Evolutionary conservation across 2,888 invertebrate species (phyloP).

Genomic region (Dinocampus coccinellae): DNA sequence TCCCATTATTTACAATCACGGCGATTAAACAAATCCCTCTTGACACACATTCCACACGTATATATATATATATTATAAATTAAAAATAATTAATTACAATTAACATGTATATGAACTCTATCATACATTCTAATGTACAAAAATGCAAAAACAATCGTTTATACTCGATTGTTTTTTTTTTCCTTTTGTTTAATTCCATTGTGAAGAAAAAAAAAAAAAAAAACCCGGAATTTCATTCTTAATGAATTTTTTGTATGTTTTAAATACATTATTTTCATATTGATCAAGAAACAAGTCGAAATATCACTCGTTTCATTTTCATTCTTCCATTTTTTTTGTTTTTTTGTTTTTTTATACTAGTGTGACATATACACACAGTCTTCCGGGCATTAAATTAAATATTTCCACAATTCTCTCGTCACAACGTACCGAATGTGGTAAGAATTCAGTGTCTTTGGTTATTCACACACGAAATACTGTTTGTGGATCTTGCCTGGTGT

Average conservation of each 20-base stretch:
- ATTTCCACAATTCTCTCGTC: conserved; percentile 22
- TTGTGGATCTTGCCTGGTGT: conserved; percentile 48
- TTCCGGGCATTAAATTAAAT: conserved; percentile 16
- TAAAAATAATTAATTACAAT: conserved; percentile 44
- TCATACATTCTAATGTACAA: conserved; percentile 51
- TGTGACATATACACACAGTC: conserved; percentile 12
- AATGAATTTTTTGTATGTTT: neutral
- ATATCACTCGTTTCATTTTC: conserved; percentile 1
- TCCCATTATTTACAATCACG: conserved; percentile 44
- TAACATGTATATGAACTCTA: conserved; percentile 40
- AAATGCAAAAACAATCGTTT: conserved; percentile 34
- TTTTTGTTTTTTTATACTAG: neutral
- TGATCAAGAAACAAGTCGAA: neutral
- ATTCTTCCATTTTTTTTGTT: neutral
- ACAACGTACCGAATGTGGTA: conserved; percentile 45
- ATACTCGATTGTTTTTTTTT: conserved; percentile 24
- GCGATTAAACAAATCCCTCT: conserved; percentile 29
- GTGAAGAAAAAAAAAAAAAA: too few relatives aligned
- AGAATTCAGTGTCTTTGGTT: conserved; percentile 63
- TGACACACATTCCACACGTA: conserved; percentile 28
- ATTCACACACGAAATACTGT: conserved; percentile 64
- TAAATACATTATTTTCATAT: neutral
- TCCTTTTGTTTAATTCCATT: neutral
- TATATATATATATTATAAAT: conserved; percentile 45
- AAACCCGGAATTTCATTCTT: neutral